Base-by-base conservation (phyloP, 2,888 invertebrate genomes). In the Dryococelus australis region DNA sequence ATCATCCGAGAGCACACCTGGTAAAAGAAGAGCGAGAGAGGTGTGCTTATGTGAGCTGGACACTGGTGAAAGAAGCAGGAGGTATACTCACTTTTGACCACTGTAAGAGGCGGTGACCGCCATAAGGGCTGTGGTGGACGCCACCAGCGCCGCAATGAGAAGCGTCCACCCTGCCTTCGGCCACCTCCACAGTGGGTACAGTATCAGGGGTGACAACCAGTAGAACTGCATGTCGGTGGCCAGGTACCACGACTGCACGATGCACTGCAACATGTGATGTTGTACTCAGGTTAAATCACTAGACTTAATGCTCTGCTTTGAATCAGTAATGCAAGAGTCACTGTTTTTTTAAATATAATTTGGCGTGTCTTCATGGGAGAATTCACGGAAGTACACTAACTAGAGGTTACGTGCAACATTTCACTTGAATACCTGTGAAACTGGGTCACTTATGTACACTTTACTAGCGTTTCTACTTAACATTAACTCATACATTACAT, bases 141-240 rank as follows among this genome's bases (percentile, higher is more conserved):
- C 65, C 20, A 65, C 65, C 65, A 65, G 10, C 65, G 8, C 20
- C 24, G 65, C 16, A 24, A 65, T 20, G 20, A 65, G 20, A 2
- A 65, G 20, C 20, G n/a, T n/a, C 24, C 65, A 65, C n/a, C 65
- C 65, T 8, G 65, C 65, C 65, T 65, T 83, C 10, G 87, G 65
- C 84, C 87, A 87, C 81, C 84, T 87, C 87, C 87, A 87, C 65
- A 87, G 43, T 5, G 87, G 87, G 43, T 53, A 53, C 84, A 87
- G 84, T 2, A 87, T n/a, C 0, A 87, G 51, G n/a, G 87, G 87
- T 4, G 87, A 87, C 78, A 87, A 27, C 10, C 83, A 26, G 51
- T 84, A 87, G 27, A 87, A 78, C 87, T 87, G 87, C 87, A 87
- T 87, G 43, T 87, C 87, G 20, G 84, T n/a, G 10, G 87, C 87